Percentiles rank a stretch among this genome's conserved stretches.
These are phyloP conservation scores for Poecile atricapillus DNA, from an alignment of 2,113 vertebrate species.

Conservation along the genomic window DNA sequence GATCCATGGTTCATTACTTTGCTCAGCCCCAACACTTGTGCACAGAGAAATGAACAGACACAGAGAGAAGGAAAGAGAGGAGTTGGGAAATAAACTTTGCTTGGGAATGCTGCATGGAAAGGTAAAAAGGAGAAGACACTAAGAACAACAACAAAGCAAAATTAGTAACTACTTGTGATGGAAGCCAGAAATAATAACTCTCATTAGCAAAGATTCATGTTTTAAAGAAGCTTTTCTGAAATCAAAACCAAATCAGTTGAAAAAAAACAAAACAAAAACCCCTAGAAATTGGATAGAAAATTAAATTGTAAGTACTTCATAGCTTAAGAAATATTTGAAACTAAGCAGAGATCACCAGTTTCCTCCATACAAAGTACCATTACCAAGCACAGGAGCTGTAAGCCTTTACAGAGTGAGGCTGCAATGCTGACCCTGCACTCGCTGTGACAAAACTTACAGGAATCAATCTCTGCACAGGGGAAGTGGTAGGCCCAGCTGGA, in stretches of 20 bases:
- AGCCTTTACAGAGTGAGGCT: neutral
- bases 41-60: neutral
- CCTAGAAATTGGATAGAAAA: neutral
- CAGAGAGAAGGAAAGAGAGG: neutral
- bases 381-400: neutral
- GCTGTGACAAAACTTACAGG: rapidly evolving
- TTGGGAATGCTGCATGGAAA: neutral
- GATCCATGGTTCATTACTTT: neutral
- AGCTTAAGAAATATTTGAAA: neutral
- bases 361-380: neutral
- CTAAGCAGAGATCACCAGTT: neutral
- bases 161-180: neutral
- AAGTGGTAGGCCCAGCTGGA: neutral
- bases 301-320: neutral
- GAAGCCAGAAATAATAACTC: neutral
- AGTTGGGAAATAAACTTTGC: neutral
- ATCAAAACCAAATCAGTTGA: neutral
- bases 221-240: conserved; percentile 1
- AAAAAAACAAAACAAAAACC: neutral
- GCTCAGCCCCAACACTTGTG: neutral
- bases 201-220: neutral
- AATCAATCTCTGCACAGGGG: neutral
- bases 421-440: rapidly evolving
- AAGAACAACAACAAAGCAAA: neutral
- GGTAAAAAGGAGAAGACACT: neutral